Base-by-base conservation (phyloP, 1,140 invertebrate genomes). In the Leptinotarsa lineolata region DNA sequence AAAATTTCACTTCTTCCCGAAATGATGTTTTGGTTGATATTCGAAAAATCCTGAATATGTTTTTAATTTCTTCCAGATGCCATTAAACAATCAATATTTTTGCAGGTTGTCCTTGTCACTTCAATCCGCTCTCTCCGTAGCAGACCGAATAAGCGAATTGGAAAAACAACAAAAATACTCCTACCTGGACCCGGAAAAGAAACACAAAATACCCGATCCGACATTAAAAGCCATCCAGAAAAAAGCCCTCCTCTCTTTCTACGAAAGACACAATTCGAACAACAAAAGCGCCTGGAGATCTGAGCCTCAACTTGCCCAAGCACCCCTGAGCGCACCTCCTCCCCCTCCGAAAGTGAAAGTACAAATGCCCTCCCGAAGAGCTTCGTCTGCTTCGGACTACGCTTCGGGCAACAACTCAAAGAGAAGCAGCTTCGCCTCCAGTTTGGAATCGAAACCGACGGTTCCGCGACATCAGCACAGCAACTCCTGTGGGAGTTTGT, bases 181-280 rank as follows among this genome's bases (percentile, higher is more conserved):
- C 6, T 92, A 92, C 81, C 82, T 92, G 58, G 92, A 94, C 80
- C 91, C 92, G 0, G 91, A 91, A n/a, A 94, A 94, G 82, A 91
- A 90, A 66, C 90, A 91, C 76, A 87, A 88, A 75, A 88, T 93
- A 21, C 89, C 91, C 1, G 93, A 94, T 81, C 89, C 92, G 3
- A 92, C 94, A 0, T 81, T 96, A 1, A 96, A 95, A 83, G 93
- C 92, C 0, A 92, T 95, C 44, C 94, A 95, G 79, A 95, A 96
- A 83, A 93, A 95, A 80, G 94, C 94, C 0, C 84, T 96, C 2
- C 85, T 95, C 24, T 94, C 93, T 1, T 96, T 94, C 75, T 95
- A 95, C 83, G 93, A 95, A 79, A 87, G 93, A 46, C 93, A 95
- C 73, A 83, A 70, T 66, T 82, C 65, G 65, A 68, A 48, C 22